Percentiles rank a stretch among this genome's conserved stretches.
Conservation (phyloP, 37 sponge, comb jelly and placozoan species). For the Corticium candelabrum region DNA sequence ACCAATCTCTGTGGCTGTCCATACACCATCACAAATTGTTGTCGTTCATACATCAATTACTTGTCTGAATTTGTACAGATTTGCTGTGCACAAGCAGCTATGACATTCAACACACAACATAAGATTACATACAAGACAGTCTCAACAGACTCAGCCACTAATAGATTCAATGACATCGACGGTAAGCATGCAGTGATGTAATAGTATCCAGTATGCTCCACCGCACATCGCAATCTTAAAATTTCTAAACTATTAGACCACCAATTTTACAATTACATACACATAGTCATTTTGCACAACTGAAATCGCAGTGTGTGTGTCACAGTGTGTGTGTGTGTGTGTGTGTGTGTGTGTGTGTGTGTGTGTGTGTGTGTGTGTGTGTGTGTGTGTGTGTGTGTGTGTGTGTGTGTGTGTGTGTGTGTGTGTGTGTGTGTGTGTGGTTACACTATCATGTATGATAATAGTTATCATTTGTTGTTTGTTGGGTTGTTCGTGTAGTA, state of each 20-base stretch:
- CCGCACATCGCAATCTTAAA: background rate
- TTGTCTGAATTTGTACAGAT: too few relatives aligned
- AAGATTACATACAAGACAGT: too few relatives aligned
- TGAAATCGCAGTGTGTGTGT: too few relatives aligned
- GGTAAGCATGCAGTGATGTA: background rate
- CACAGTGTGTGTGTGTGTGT: background rate
- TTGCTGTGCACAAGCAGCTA: too few relatives aligned
- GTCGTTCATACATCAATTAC: too few relatives aligned
- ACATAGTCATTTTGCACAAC: too few relatives aligned
- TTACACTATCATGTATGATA: background rate
- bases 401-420: background rate
- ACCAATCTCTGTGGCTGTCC: too few relatives aligned
- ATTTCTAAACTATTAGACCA: background rate
- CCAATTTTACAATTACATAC: background rate
- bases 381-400: too few relatives aligned
- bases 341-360: background rate
- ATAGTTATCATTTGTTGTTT: background rate
- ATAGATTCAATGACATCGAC: too few relatives aligned
- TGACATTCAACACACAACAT: too few relatives aligned
- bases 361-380: conserved; percentile 8
- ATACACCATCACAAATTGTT: too few relatives aligned
- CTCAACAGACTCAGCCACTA: too few relatives aligned
- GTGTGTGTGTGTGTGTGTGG: background rate
- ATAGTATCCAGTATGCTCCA: background rate
- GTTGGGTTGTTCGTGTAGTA: background rate